phyloP scores from a whole-genome alignment of 2,888 invertebrate genomes.

The Acanthoscelides obtectus region DNA sequence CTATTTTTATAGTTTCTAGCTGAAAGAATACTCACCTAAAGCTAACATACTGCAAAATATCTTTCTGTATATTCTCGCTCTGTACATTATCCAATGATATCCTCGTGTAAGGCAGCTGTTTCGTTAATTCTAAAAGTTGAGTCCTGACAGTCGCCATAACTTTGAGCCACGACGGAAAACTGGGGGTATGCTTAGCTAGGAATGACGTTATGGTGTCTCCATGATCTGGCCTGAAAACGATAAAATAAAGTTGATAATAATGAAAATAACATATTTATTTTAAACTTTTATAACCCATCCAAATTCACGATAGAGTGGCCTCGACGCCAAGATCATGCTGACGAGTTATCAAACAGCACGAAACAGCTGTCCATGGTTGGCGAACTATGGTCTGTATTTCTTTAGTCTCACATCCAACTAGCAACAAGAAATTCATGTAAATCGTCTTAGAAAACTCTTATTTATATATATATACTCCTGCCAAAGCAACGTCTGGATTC shows the following conservation, averaged over 20 bases:
- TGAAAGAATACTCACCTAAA: conserved; percentile 59
- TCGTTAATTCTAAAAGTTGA: conserved; percentile 76
- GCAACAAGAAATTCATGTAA: too few relatives aligned
- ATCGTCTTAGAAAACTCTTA: too few relatives aligned
- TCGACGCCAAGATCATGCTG: too few relatives aligned
- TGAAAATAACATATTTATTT: too few relatives aligned
- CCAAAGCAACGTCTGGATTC: conserved; percentile 84
- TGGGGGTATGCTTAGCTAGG: conserved; percentile 69
- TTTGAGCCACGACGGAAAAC: conserved; percentile 88
- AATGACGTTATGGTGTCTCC: conserved; percentile 92
- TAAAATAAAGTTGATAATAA: too few relatives aligned
- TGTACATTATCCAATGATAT: conserved; percentile 66
- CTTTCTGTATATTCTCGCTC: conserved; percentile 76
- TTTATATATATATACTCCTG: conserved; percentile 80
- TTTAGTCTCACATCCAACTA: too few relatives aligned
- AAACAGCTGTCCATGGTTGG: too few relatives aligned
- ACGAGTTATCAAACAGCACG: too few relatives aligned
- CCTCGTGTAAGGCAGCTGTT: conserved; percentile 76
- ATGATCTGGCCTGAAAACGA: conserved; percentile 89
- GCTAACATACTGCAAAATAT: conserved; percentile 82
- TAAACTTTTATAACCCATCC: too few relatives aligned
- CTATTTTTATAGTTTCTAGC: too few relatives aligned
- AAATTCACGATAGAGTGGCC: too few relatives aligned
- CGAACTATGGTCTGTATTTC: too few relatives aligned
- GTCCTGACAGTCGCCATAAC: conserved; percentile 83